Percentiles rank a stretch among this genome's conserved stretches.
phyloP scores from a whole-genome alignment of 1,140 invertebrate species.

The Cyphomyrmex costatus region DNA sequence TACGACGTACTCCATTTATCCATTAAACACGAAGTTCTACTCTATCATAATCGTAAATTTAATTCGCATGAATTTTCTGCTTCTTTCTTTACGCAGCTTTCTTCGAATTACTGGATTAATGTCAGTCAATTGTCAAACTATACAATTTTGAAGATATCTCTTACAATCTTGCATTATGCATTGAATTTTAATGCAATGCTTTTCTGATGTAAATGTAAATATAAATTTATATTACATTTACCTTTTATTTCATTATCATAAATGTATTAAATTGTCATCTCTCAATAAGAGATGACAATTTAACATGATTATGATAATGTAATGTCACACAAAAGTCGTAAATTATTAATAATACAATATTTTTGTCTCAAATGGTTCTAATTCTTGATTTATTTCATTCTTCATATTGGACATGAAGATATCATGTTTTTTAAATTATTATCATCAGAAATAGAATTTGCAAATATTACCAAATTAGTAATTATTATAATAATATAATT shows the following conservation, averaged over 20 bases:
- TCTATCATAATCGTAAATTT: neutral
- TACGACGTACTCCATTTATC: neutral
- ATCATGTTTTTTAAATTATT: neutral
- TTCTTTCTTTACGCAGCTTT: neutral
- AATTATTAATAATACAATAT: constrained; percentile 44
- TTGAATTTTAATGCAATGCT: constrained; percentile 35
- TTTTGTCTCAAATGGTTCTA: neutral
- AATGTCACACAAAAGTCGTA: neutral
- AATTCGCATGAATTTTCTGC: neutral
- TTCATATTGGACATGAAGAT: neutral
- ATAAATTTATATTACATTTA: constrained; percentile 7
- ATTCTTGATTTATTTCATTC: neutral
- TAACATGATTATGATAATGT: neutral
- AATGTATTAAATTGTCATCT: constrained; percentile 39
- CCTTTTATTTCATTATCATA: neutral
- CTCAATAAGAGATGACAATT: constrained; percentile 25
- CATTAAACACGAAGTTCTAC: neutral
- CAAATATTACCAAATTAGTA: neutral
- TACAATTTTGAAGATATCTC: constrained; percentile 2
- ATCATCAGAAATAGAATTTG: neutral
- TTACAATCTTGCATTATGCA: constrained; percentile 32
- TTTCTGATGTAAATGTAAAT: constrained; percentile 21
- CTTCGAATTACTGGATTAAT: neutral
- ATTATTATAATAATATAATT: neutral
- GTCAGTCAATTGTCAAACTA: constrained; percentile 35